Evolutionary conservation across 2,113 vertebrate genomes (phyloP), one percentile per base, ranked within the genome.

Genomic region (Pantherophis guttatus): DNA sequence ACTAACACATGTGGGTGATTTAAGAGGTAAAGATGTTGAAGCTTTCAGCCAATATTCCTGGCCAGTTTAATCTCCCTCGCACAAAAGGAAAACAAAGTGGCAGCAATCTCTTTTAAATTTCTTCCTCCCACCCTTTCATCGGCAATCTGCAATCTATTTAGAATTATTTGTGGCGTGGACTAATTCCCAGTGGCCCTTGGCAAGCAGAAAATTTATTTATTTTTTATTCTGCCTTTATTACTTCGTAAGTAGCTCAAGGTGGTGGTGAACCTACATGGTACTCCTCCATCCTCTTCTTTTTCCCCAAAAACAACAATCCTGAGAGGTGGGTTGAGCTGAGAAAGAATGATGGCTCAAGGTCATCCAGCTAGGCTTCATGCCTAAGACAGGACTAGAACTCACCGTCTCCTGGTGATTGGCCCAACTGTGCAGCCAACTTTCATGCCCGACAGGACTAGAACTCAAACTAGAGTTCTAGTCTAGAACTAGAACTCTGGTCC

Each of bases 61-160:
- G 75, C 58, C 92, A 54, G 48, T 87, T 93, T 90, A 93, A 90
- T 93, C 89, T 90, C 81, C 75, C 21, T 50, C 13, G 12, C 88
- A 65, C 92, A 90, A 53, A 90, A 52, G 58, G 17, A 85, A 50
- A 92, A 58, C 48, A 90, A 93, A 93, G 75, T 89, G 33, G 57
- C 75, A 90, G 92, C 86, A 90, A 93, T 87, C 92, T n/a, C 81
- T 90, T 48, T 93, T 65, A 54, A 87, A 90, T 87, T 58, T 90
- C 88, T 57, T 81, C 88, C 89, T 87, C 57, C 89, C 92, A 39
- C 70, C 53, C 44, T 53, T 93, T 90, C 54, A 93, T 93, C 92
- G 21, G 89, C 89, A 93, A 87, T 90, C 92, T 93, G 89, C 57
- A 50, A 90, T 90, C 59, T 86, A 90, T 89, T 62, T 89, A 26